These are phyloP conservation scores for Palythoa heliodiscus DNA, from an alignment of 92 coral and sea anemone genomes.

Conservation along the genomic window DNA sequence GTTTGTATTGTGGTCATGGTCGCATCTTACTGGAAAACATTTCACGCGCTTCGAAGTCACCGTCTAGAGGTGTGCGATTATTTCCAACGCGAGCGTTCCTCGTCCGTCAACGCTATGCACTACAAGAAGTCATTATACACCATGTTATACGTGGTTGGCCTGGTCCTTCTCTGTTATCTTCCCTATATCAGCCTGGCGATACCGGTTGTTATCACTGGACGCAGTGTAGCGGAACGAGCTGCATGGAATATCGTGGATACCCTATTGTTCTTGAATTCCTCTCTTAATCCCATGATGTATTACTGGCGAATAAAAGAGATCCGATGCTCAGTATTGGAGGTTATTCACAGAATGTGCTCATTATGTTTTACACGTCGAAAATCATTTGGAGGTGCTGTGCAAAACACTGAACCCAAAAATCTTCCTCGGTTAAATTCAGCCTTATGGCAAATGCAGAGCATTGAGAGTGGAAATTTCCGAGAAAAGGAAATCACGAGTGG, in stretches of 20 bases:
- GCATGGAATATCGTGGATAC: slow-evolving; percentile 54
- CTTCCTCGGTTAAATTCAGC: background rate
- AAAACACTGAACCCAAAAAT: background rate
- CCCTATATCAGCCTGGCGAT: slow-evolving; percentile 51
- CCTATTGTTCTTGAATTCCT: slow-evolving; percentile 55
- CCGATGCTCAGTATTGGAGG: slow-evolving; percentile 27
- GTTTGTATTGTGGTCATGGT: slow-evolving; percentile 38
- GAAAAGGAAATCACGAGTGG: background rate
- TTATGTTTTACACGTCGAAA: background rate
- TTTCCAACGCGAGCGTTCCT: slow-evolving; percentile 32
- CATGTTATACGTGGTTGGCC: slow-evolving; percentile 55
- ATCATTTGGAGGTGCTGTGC: background rate
- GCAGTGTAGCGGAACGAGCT: slow-evolving; percentile 46
- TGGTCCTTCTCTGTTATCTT: slow-evolving; percentile 52
- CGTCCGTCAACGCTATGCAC: slow-evolving; percentile 39
- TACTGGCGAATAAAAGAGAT: slow-evolving; percentile 66
- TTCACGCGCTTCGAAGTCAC: slow-evolving; percentile 44
- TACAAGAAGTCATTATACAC: slow-evolving; percentile 52
- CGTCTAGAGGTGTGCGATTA: slow-evolving; percentile 29
- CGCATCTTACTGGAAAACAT: slow-evolving; percentile 49
- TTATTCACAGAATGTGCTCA: background rate
- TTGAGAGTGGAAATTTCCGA: background rate
- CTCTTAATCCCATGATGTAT: slow-evolving; percentile 54
- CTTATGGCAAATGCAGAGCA: background rate
- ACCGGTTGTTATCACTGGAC: slow-evolving; percentile 51